Conservation (phyloP, 2,797 vertebrate genomes). For the Phalanger gymnotis region DNA sequence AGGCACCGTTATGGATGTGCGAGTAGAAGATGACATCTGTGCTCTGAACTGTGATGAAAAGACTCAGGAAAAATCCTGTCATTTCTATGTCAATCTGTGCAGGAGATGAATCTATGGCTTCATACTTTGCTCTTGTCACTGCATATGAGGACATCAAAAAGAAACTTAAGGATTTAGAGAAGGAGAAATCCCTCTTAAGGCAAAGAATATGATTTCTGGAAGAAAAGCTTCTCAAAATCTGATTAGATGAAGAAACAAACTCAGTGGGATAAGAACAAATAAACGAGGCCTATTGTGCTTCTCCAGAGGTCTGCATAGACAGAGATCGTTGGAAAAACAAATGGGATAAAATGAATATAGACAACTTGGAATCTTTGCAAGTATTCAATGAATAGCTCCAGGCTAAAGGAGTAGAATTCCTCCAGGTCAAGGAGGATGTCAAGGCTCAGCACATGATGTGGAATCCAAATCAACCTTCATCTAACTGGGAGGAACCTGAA, state of each 20-base stretch:
- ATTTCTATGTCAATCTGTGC: constrained; percentile 88
- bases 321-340: constrained; percentile 89
- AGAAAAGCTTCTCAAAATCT: constrained; percentile 85
- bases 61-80: constrained; percentile 80
- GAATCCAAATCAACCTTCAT: constrained; percentile 88
- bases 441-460: constrained; percentile 94
- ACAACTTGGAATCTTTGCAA: constrained; percentile 88
- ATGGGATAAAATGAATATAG: constrained; percentile 91
- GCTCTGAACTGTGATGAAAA: constrained; percentile 94
- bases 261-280: constrained; percentile 84
- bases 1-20: constrained; percentile 86
- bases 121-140: constrained; percentile 92
- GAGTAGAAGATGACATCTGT: constrained; percentile 92
- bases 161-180: constrained; percentile 90
- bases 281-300: constrained; percentile 90
- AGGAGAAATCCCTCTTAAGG: constrained; percentile 90
- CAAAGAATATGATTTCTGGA: constrained; percentile 90
- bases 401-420: constrained; percentile 90
- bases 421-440: constrained; percentile 90
- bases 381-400: constrained; percentile 89
- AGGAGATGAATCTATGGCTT: constrained; percentile 90
- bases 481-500: constrained; percentile 90
- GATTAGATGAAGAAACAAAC: constrained; percentile 71
- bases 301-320: constrained; percentile 90
- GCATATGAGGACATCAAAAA: constrained; percentile 95